Evolutionary conservation across 2,113 vertebrate species (phyloP).

Genomic region (Brienomyrus brachyistius): DNA sequence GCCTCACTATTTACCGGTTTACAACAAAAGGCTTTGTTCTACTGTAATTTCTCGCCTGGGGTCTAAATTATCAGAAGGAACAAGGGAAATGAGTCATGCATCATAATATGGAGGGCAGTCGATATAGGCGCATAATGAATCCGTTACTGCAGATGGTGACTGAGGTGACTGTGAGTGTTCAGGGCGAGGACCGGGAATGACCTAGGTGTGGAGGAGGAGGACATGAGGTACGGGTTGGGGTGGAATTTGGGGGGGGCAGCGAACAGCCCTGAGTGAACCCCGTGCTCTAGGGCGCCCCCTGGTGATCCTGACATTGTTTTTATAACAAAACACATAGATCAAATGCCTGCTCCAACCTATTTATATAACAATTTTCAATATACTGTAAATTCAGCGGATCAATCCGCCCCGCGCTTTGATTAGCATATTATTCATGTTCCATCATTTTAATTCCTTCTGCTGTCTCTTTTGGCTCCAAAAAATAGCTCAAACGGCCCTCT

Average conservation of each 20-base stretch:
- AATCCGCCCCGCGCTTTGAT: background rate
- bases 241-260: constrained; percentile 33
- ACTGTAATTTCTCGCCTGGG: background rate
- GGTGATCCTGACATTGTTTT: background rate
- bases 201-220: background rate
- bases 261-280: background rate
- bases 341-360: background rate
- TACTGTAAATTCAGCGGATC: background rate
- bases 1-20: background rate
- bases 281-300: background rate
- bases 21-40: constrained; percentile 7
- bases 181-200: background rate
- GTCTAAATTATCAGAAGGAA: background rate
- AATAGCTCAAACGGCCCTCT: background rate
- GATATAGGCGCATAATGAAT: background rate
- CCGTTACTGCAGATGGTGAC: constrained; percentile 44
- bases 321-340: background rate
- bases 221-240: constrained; percentile 25
- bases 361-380: background rate
- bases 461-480: background rate
- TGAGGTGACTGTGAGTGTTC: constrained; percentile 53
- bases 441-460: background rate
- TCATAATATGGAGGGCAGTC: background rate
- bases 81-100: constrained; percentile 7
- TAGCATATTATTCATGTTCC: background rate